Evolutionary conservation across 2,113 vertebrate species (phyloP), one percentile per base, ranked within the genome.

Genomic region (Myiozetetes cayanensis): DNA sequence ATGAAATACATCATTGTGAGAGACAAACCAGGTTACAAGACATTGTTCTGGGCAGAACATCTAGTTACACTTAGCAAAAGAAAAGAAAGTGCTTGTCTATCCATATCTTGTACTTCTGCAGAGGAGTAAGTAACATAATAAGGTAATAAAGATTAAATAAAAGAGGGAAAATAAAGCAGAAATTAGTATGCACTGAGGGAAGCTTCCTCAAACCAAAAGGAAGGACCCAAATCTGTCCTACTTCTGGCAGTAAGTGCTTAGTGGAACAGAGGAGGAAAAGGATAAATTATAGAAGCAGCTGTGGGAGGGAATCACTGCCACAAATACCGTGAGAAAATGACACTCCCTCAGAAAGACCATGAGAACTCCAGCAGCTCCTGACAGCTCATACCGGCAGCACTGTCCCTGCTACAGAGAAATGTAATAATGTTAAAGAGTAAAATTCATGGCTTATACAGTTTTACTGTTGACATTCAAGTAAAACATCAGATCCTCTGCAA

Each of bases 401-500:
- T 53, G 43, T 24, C 52, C 68, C 56, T 33, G 23, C 17, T 22
- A 83, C 7, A 6, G 53, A 65, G 74, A 88, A 74, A 59, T 25
- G 31, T 6, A 46, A 52, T 28, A 18, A 56, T 41, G 79, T n/a
- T 55, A 65, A 71, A 85, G 37, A 92, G 83, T 21, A 63, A 30
- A 85, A 96, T 75, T 93, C 6, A 77, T 56, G 68, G 67, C 33
- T 88, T 71, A 30, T 22, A n/a, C 20, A 53, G 24, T 52, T 74
- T 61, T 78, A 65, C 77, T 90, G 86, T 41, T 93, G 90, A 77
- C 68, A 84, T 78, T 70, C 72, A 96, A 88, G 63, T n/a, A 85
- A 94, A 94, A 52, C 75, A 56, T 61, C 12, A 17, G 79, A 56
- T 90, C 47, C 68, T 84, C 90, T 81, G 73, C 2, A 8, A 81